Evolutionary conservation across 2,113 vertebrate genomes (phyloP).

Genomic region (Xyliphius kryptos): DNA sequence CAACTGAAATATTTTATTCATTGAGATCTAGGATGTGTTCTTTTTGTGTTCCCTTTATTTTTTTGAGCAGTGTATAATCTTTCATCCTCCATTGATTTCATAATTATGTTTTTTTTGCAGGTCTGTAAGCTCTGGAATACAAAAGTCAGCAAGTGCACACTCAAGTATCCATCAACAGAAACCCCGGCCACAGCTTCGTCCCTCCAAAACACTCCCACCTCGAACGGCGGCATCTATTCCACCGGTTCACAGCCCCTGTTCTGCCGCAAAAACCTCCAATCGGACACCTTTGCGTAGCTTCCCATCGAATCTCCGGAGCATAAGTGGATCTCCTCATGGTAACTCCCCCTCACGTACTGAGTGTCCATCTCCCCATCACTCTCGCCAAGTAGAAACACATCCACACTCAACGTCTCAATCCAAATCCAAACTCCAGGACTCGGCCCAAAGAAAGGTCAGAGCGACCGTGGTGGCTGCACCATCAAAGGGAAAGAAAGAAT

Average conservation of each 20-base stretch:
- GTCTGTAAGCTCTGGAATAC: conserved; percentile 56
- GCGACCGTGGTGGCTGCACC: conserved; percentile 46
- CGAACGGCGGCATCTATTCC: conserved; percentile 37
- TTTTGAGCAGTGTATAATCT: too few species aligned
- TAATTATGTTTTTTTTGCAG: background rate
- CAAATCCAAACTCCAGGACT: conserved; percentile 57
- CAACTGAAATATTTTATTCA: too few species aligned
- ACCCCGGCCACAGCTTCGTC: conserved; percentile 46
- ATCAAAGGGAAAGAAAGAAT: conserved; percentile 70
- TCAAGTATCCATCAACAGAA: conserved; percentile 38
- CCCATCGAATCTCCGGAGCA: conserved; percentile 53
- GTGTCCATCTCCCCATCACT: conserved; percentile 73
- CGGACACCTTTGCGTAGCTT: conserved; percentile 46
- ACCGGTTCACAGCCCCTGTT: conserved; percentile 33
- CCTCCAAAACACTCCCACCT: conserved; percentile 48
- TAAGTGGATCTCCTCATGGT: conserved; percentile 66
- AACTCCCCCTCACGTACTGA: conserved; percentile 68
- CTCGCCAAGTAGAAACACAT: conserved; percentile 56
- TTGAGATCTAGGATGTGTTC: too few species aligned
- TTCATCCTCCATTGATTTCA: background rate
- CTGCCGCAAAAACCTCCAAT: conserved; percentile 1
- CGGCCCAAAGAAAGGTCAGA: conserved; percentile 53
- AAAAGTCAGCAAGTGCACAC: conserved; percentile 40
- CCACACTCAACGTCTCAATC: conserved; percentile 42
- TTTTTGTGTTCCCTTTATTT: too few species aligned